Evolutionary conservation across 2,888 invertebrate species (phyloP), one percentile per base, ranked within the genome.

Genomic region (Aphidius colemani): DNA sequence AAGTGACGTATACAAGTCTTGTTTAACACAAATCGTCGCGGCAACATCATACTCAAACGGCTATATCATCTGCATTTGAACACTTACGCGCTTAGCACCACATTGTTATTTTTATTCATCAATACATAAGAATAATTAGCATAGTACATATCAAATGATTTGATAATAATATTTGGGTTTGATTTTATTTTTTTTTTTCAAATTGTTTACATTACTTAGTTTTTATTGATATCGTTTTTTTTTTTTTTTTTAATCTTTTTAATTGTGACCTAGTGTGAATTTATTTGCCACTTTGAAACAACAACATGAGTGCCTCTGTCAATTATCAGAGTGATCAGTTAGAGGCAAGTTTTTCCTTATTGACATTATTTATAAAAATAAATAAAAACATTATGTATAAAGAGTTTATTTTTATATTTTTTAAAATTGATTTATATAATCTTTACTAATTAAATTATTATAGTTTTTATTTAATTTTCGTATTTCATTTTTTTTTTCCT

Each of bases 341-440:
- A 18, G 30, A 57, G 57, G 57, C 57, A 57, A 57, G 57, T 57
- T 57, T 57, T 57, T 57, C 57, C 57, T 57, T 57, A 18, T 57
- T 57, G 45, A 57, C 46, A 39, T 46, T 46, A 7, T 18, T 30
- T 30, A 5, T 30, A 30, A 30, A 30, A 5, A 5, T 2, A 30
- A 0, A 3, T 2, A 30, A 30, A 30, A 30, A 18, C 1, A 18
- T 18, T 18, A 18, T 18, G 13, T 30, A 30, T 30, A 30, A 30
- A 30, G 13, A 18, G 30, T 30, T 30, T 30, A 30, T 30, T 30
- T 30, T 30, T 30, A 30, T 0, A 30, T 30, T 30, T 30, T 30
- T 30, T 30, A 30, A 30, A 30, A 18, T 2, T 30, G 30, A 5
- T 30, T 30, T 30, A 30, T 2, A 30, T 30, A 30, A 30, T 30